Conservation (phyloP, 1,140 invertebrate species). For the Penaeus vannamei region DNA sequence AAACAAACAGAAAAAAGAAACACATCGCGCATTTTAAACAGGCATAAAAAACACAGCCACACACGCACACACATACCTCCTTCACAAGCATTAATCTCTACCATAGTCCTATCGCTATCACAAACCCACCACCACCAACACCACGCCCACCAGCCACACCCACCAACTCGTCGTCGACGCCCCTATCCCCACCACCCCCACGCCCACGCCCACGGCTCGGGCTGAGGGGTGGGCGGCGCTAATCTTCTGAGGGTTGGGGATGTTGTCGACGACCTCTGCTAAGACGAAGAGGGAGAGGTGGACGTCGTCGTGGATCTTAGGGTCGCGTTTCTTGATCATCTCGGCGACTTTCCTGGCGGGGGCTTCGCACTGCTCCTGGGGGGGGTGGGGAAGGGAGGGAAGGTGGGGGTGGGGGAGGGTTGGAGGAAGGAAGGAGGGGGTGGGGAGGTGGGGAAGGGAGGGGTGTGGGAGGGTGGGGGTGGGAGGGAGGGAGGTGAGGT, state of each 20-base stretch:
- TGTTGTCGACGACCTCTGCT: conserved; percentile 56
- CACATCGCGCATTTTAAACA: no score
- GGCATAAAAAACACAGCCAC: no score
- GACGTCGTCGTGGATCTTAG: conserved; percentile 54
- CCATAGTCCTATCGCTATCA: no score
- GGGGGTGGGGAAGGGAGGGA: no score
- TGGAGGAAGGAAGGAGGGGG: no score
- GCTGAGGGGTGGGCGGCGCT: conserved; percentile 24
- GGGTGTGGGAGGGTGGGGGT: no score
- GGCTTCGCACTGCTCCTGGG: conserved; percentile 37
- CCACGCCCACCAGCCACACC: not conserved
- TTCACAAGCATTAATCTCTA: no score
- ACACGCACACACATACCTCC: no score
- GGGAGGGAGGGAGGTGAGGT: no score
- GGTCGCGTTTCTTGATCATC: conserved; percentile 34
- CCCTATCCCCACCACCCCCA: not conserved
- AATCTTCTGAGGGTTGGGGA: conserved; percentile 51
- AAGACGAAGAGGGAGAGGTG: conserved; percentile 55
- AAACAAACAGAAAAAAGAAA: no score
- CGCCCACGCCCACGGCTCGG: not conserved
- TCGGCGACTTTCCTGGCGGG: conserved; percentile 35
- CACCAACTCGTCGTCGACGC: not conserved
- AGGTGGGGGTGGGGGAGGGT: no score
- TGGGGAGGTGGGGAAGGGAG: no score
- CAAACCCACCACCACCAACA: not conserved